Evolutionary conservation across 2,113 vertebrate species (phyloP).

Genomic region (Lepus timidus): DNA sequence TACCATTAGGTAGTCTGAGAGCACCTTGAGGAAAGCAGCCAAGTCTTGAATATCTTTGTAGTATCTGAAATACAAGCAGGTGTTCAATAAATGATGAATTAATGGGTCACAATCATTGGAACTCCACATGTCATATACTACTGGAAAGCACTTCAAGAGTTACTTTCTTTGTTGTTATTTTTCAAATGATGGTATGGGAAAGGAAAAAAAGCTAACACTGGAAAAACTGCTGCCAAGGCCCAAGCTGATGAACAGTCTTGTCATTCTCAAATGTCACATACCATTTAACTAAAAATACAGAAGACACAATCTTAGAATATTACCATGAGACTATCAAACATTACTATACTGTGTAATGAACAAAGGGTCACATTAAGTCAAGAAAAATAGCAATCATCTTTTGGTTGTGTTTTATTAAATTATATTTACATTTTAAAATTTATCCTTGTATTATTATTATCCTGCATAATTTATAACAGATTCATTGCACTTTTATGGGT

Average conservation of each 20-base stretch:
- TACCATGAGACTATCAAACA: background rate
- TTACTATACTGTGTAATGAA: background rate
- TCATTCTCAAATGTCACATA: constrained; percentile 18
- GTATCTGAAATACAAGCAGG: background rate
- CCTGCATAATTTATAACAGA: background rate
- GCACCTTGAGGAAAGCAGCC: background rate
- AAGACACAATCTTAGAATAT: background rate
- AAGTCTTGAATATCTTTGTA: background rate
- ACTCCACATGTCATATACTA: background rate
- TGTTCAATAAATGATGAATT: constrained; percentile 24
- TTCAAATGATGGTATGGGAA: background rate
- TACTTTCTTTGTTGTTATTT: background rate
- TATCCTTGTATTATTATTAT: background rate
- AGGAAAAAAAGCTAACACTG: background rate
- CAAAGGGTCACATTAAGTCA: background rate
- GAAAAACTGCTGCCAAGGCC: background rate
- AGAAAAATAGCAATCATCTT: background rate
- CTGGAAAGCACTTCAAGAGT: background rate
- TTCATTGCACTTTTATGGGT: background rate
- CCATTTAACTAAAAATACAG: constrained; percentile 46
- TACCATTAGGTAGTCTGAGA: background rate
- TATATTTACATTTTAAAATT: constrained; percentile 25
- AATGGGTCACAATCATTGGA: background rate
- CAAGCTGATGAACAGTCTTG: background rate
- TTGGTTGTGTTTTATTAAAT: background rate